Percentiles rank a stretch among this genome's conserved stretches.
phyloP scores from a whole-genome alignment of 2,797 vertebrate species.

The Tachyglossus aculeatus region DNA sequence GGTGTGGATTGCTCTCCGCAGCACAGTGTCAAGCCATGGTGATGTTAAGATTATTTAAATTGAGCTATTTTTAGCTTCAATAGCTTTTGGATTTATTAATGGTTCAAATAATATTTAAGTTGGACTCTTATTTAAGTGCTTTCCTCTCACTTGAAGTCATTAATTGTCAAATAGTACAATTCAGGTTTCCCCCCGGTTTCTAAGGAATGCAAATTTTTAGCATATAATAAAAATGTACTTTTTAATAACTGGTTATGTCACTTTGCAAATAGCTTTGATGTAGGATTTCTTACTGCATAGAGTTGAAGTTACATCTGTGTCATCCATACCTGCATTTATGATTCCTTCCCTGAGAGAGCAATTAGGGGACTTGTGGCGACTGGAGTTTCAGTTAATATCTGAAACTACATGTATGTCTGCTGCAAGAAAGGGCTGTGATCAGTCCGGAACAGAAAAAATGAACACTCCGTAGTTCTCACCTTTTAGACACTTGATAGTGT shows the following conservation, averaged over 20 bases:
- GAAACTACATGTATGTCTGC: constrained; percentile 9
- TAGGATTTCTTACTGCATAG: constrained; percentile 11
- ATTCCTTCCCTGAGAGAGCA: constrained; percentile 60
- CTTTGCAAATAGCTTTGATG: constrained; percentile 27
- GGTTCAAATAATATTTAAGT: background rate
- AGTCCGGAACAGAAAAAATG: constrained; percentile 13
- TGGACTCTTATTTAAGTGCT: background rate
- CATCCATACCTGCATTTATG: constrained; percentile 30
- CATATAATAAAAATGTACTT: constrained; percentile 38
- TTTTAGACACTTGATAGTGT: constrained; percentile 37
- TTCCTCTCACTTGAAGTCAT: background rate
- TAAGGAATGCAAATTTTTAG: constrained; percentile 40
- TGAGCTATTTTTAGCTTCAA: background rate
- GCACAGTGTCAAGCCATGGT: background rate
- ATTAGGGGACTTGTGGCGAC: constrained; percentile 48
- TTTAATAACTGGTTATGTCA: constrained; percentile 25
- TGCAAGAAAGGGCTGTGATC: constrained; percentile 32
- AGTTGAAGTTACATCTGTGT: constrained; percentile 50
- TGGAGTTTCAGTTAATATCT: constrained; percentile 29
- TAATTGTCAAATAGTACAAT: background rate
- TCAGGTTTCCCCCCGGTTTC: background rate
- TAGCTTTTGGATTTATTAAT: background rate
- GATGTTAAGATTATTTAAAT: constrained; percentile 30
- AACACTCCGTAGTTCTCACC: constrained; percentile 5
- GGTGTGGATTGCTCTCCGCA: background rate